Evolutionary conservation across 1,140 invertebrate species (phyloP), one percentile per base, ranked within the genome.

Genomic region (Drosophila baimaii): DNA sequence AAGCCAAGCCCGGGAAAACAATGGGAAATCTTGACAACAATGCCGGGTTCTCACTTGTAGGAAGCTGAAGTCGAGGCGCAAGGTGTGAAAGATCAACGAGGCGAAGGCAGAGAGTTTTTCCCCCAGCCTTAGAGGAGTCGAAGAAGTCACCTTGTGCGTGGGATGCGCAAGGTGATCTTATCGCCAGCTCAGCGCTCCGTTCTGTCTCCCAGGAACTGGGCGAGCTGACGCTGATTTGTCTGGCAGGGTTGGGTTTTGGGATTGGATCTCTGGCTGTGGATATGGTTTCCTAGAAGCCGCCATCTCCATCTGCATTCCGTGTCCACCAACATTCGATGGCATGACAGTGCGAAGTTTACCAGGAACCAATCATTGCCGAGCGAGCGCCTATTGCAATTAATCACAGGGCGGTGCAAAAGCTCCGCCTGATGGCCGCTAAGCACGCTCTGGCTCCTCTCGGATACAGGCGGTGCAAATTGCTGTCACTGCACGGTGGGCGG

Each of bases 351-450:
- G 43, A 70, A 72, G 75, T 72, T 81, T 89, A 89, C 79, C 84
- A 65, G 64, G 83, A 88, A 88, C 83, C 83, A 88, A 88, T 88
- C 83, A 83, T 83, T 83, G 83, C 47, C 62, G 46, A 52, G 65
- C 64, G 35, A 61, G 71, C 57, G 41, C 59, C 78, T 75, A 77
- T 88, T 79, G 58, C 84, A 89, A 83, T 88, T 88, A 88, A 89
- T 88, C 84, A 89, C 58, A 79, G 59, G 74, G 75, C 72, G 83
- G 69, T 72, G 83, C 79, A 64, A 78, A 71, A 62, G 79, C 64
- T 70, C 78, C 47, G 39, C 5, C 73, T 86, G 82, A 86, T 86
- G 82, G 79, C 77, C 59, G 63, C 71, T 21, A 68, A 68, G 49
- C 84, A 88, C 83, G 84, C 79, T 65, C 31, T 1, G 4, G 29